Evolutionary conservation across 2,888 invertebrate genomes (phyloP), one percentile per base, ranked within the genome.

Genomic region (Sarcophaga variegata): DNA sequence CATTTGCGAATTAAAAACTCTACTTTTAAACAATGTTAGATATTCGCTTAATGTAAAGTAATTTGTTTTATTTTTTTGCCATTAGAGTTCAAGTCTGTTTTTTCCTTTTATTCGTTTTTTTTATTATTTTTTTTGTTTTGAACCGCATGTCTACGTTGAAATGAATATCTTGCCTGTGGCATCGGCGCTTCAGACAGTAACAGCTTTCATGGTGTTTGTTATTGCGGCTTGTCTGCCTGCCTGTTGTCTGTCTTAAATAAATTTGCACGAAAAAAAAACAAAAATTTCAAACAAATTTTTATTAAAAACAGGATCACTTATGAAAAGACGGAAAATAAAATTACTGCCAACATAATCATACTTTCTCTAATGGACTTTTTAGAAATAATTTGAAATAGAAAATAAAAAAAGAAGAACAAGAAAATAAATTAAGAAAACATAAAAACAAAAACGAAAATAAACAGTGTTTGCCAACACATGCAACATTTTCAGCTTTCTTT

Each of bases 331-430:
- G 2, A 8, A 2, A 37, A 37, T 10, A 37, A 37, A 37, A 37
- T 37, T 37, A 37, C 37, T 37, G 20, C 64, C 37, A 37, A 8
- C 54, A 64, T 76, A 70, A 76, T 82, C 45, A 76, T 76, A 82
- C 37, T 77, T 76, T 54, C 47, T 47, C 77, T 83, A 83, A 83
- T 77, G 77, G 77, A 72, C 77, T 83, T 54, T 54, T 37, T 83
- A 66, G 37, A 12, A 66, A 77, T 72, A 77, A 60, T 60, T 77
- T 17, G 54, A 54, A 54, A 54, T 54, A 14, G 10, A 14, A 54
- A 54, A 17, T 54, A 54, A 14, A 17, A 49, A 49, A 54, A 54
- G 5, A 54, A 54, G 54, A 14, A 54, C 10, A 37, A 37, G 37
- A 37, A 37, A 8, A 37, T 37, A 37, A 37, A 10, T 37, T 37